phyloP scores from a whole-genome alignment of 1,140 invertebrate species.

The Saccostrea cuccullata region DNA sequence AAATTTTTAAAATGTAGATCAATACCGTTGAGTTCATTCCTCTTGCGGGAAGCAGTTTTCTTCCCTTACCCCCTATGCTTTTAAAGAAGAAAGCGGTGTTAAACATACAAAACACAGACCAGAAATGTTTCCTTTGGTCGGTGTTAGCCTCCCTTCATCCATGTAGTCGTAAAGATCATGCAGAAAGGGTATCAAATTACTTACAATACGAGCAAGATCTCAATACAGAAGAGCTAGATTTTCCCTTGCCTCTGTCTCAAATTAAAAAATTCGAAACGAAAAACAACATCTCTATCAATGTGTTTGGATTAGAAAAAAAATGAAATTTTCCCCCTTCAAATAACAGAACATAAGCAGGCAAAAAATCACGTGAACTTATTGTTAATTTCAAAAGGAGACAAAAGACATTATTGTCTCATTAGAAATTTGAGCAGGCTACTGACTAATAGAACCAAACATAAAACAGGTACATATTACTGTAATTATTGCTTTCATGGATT shows the following conservation, averaged over 20 bases:
- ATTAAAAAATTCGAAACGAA: slow-evolving; percentile 37
- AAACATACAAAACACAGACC: slow-evolving; percentile 42
- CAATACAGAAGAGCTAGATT: neutral
- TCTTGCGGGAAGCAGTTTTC: slow-evolving; percentile 48
- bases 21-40: slow-evolving; percentile 38
- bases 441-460: neutral
- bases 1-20: slow-evolving; percentile 47
- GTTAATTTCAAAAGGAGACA: slow-evolving; percentile 9
- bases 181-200: slow-evolving; percentile 18
- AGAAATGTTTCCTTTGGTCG: slow-evolving; percentile 52
- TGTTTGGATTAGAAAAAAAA: slow-evolving; percentile 41
- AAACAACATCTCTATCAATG: slow-evolving; percentile 44
- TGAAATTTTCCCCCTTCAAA: slow-evolving; percentile 21
- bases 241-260: slow-evolving; percentile 12
- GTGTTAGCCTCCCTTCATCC: slow-evolving; percentile 21
- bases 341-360: neutral
- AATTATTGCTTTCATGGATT: slow-evolving; percentile 52
- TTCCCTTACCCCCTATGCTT: slow-evolving; percentile 33
- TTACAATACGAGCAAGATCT: slow-evolving; percentile 41
- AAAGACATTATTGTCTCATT: slow-evolving; percentile 43
- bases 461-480: slow-evolving; percentile 33
- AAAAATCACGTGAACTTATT: slow-evolving; percentile 38
- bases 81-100: slow-evolving; percentile 49
- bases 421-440: slow-evolving; percentile 47
- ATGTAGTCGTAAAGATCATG: neutral